These are phyloP conservation scores for Thera obeliscata DNA, from an alignment of 2,888 invertebrate species.

Conservation along the genomic window DNA sequence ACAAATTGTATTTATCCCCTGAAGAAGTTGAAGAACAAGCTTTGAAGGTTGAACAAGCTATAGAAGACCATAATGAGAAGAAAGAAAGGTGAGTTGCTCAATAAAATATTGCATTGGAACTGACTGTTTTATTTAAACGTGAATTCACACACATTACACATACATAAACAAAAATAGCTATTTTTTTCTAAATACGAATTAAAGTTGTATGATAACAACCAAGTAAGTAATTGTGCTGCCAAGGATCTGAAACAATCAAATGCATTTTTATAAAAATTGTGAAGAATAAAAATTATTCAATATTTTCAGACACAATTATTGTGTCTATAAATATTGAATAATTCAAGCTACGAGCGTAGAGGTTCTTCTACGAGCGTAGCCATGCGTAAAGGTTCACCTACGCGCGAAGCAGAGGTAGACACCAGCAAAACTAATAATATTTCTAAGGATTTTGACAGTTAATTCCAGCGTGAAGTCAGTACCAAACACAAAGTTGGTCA, in stretches of 20 bases:
- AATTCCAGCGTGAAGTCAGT: too few species aligned
- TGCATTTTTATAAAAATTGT: too few species aligned
- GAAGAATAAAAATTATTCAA: background rate
- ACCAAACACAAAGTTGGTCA: too few species aligned
- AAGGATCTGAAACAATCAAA: constrained; percentile 46
- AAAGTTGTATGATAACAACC: constrained; percentile 50
- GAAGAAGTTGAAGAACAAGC: constrained; percentile 56
- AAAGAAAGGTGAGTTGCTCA: constrained; percentile 18
- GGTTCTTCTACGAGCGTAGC: too few species aligned
- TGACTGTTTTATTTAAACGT: constrained; percentile 13
- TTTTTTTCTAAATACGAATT: constrained; percentile 7
- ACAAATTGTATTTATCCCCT: constrained; percentile 43
- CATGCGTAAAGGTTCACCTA: too few species aligned
- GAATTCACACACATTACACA: background rate
- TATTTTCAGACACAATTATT: too few species aligned
- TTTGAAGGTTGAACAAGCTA: constrained; percentile 50
- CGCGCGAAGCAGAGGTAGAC: too few species aligned
- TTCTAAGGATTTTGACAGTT: too few species aligned
- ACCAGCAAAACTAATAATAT: too few species aligned
- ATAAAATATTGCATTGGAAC: constrained; percentile 11
- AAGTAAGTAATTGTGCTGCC: constrained; percentile 54
- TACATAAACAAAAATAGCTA: background rate
- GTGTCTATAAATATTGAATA: too few species aligned
- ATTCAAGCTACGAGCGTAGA: too few species aligned
- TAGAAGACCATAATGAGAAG: constrained; percentile 57